Evolutionary conservation across 2,797 vertebrate genomes (phyloP), one percentile per base, ranked within the genome.

Genomic region (Amphiprion clarkii): DNA sequence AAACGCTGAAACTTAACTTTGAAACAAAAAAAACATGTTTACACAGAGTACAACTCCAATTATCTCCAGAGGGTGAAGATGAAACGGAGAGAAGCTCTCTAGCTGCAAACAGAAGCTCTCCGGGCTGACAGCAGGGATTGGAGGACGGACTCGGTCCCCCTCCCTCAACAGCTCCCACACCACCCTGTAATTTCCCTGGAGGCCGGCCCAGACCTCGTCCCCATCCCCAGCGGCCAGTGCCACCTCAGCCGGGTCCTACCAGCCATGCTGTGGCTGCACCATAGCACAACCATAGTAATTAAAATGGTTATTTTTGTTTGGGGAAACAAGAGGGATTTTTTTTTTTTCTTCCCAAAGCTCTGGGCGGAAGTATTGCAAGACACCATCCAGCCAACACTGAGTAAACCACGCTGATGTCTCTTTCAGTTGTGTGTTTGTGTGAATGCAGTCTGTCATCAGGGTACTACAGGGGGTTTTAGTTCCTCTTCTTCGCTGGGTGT

Each of bases 271-370:
- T 74, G 90, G 89, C 84, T 74, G 74, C 76, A 85, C 83, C 87
- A 83, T 83, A 88, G 87, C 87, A 76, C 76, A 84, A 87, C 88
- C 91, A 92, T 88, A 90, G 92, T 91, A 93, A 95, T 95, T 95
- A 93, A 91, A 93, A 89, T 73, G 76, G 89, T 91, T 95, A 95
- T 95, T 94, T 95, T 93, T 88, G 90, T 91, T 85, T 87, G 52
- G 87, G 76, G 81, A 64, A 88, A 86, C 76, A 84, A 85, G 71
- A 78, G 31, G 61, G 68, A 68, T 77, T 88, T 91, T 88, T 81
- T 88, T 81, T 55, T 78, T 49, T 7, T 78, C 87, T 60, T 7
- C 10, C 48, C 67, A 31, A 71, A 86, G 65, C 84, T 66, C 68
- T 59, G 81, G 81, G 79, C 51, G 79, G 89, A 92, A 91, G 89